Evolutionary conservation across 2,797 vertebrate genomes (phyloP).

Genomic region (Sebastes oblongus): DNA sequence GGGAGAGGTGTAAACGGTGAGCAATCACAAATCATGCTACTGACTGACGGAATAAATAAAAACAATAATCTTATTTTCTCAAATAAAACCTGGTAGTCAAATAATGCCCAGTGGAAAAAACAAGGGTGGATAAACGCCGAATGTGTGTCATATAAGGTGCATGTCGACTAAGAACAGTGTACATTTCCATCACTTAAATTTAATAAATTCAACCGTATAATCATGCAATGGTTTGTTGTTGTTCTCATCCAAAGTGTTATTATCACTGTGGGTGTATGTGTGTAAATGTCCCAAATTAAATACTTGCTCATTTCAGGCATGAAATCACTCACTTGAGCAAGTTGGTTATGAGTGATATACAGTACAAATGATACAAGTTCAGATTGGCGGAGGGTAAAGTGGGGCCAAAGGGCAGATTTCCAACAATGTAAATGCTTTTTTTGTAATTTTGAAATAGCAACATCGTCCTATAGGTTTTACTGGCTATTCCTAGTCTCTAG

Average conservation of each 20-base stretch:
- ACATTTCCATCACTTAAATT: not conserved
- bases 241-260: not conserved
- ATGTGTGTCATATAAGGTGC: too few relatives aligned
- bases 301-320: not conserved
- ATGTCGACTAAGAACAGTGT: too few relatives aligned
- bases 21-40: not conserved
- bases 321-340: not conserved
- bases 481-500: not conserved
- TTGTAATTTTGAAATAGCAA: not conserved
- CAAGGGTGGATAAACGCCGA: too few relatives aligned
- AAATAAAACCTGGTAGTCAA: too few relatives aligned
- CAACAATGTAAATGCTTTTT: too few relatives aligned
- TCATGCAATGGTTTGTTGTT: not conserved
- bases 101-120: too few relatives aligned
- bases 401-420: too few relatives aligned
- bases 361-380: not conserved
- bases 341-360: not conserved
- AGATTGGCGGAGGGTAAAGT: not conserved
- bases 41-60: not conserved
- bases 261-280: not conserved
- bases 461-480: not conserved
- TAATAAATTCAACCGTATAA: not conserved
- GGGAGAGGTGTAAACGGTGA: not conserved
- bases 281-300: not conserved
- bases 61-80: not conserved